Evolutionary conservation across 2,888 invertebrate genomes (phyloP).

Genomic region (Lomographa bimaculata): DNA sequence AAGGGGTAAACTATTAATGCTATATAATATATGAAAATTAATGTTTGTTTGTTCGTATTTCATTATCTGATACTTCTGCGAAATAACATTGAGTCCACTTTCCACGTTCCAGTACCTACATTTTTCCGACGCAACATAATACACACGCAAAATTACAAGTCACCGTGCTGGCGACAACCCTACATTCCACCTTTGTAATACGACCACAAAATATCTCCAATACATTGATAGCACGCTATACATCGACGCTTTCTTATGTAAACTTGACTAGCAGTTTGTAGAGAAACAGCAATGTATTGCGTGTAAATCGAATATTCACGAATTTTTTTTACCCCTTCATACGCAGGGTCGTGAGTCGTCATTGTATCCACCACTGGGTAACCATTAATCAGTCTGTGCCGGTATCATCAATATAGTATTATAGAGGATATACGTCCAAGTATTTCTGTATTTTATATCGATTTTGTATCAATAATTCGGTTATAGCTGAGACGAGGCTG

Average conservation of each 20-base stretch:
- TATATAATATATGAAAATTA: no score
- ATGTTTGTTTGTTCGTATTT: not conserved
- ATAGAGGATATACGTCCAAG: slow-evolving; percentile 75
- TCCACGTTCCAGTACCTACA: slow-evolving; percentile 37
- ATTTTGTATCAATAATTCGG: slow-evolving; percentile 78
- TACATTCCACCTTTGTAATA: slow-evolving; percentile 52
- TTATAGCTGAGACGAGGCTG: slow-evolving; percentile 66
- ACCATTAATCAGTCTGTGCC: slow-evolving; percentile 82
- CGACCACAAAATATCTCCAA: slow-evolving; percentile 12
- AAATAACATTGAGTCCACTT: slow-evolving; percentile 49
- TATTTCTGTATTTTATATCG: slow-evolving; percentile 78
- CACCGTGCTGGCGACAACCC: slow-evolving; percentile 78
- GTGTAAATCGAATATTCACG: slow-evolving; percentile 11
- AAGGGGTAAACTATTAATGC: slow-evolving; percentile 47
- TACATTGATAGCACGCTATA: slow-evolving; percentile 19
- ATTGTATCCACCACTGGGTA: slow-evolving; percentile 71
- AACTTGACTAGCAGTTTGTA: not conserved
- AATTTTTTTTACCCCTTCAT: slow-evolving; percentile 42
- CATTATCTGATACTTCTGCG: not conserved
- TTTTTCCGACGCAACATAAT: slow-evolving; percentile 51
- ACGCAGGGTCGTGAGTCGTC: slow-evolving; percentile 53
- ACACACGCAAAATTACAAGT: slow-evolving; percentile 71
- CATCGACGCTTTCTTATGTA: slow-evolving; percentile 32
- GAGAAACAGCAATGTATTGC: slow-evolving; percentile 43
- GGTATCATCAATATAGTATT: slow-evolving; percentile 81